These are phyloP conservation scores for human DNA, from an alignment of 2,113 vertebrate species.

Conservation along the genomic window GRCh38 chr9:8074501-8075000, in stretches of 20 bases:
- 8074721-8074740: background rate
- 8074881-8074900: slow-evolving; percentile 86
- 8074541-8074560: background rate
- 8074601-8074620: background rate
- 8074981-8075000: slow-evolving; percentile 82
- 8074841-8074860: slow-evolving; percentile 84
- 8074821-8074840: slow-evolving; percentile 82
- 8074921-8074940: slow-evolving; percentile 83
- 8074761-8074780: slow-evolving; percentile 42
- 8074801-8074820: slow-evolving; percentile 75
- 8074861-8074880: slow-evolving; percentile 85
- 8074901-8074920: slow-evolving; percentile 86
- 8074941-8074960: slow-evolving; percentile 86
- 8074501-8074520: background rate
- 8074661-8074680: background rate
- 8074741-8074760: background rate
- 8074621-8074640: slow-evolving; percentile 25
- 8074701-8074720: background rate
- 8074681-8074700: background rate
- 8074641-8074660: slow-evolving; percentile 26
- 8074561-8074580: background rate
- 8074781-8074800: slow-evolving; percentile 26
- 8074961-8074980: slow-evolving; percentile 87
- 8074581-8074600: background rate
- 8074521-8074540: background rate